A percentile compares a stretch with the other conserved stretches of the same genome.
Evolutionary conservation across 2,113 vertebrate genomes (phyloP).

Genomic region (Meleagris gallopavo): DNA sequence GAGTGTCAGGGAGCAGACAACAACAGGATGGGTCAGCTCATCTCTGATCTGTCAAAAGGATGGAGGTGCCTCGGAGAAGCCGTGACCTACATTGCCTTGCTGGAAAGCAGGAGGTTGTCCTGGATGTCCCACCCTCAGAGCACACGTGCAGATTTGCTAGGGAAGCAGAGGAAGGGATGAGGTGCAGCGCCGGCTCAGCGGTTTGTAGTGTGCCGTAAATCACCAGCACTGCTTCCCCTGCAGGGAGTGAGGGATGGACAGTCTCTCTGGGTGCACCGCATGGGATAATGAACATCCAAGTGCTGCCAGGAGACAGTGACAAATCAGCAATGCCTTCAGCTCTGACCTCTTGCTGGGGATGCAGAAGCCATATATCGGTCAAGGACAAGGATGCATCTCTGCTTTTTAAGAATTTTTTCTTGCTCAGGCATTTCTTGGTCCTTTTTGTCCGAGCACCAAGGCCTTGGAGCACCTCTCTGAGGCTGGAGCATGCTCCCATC

Average conservation of each 20-base stretch:
- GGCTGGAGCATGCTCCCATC: background rate
- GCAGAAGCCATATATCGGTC: background rate
- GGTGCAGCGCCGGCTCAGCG: background rate
- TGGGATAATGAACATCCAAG: rapidly evolving
- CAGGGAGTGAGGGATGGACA: background rate
- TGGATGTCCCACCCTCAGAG: rapidly evolving
- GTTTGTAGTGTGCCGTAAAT: background rate
- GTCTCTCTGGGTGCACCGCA: rapidly evolving
- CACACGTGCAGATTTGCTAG: background rate
- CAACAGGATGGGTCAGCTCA: background rate
- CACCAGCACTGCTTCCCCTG: background rate
- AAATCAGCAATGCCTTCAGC: background rate
- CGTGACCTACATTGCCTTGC: background rate
- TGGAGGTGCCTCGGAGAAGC: background rate
- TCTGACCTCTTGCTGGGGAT: background rate
- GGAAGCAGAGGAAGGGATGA: rapidly evolving
- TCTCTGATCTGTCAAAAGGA: background rate
- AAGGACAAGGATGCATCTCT: background rate
- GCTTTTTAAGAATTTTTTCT: background rate
- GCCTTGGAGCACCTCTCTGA: background rate
- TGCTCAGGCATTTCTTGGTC: background rate
- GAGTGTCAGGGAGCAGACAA: background rate
- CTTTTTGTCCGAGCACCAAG: background rate
- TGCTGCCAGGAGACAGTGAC: background rate
- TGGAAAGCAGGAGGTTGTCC: rapidly evolving